These are phyloP conservation scores for Goniozus legneri DNA, from an alignment of 1,140 invertebrate species.

Conservation along the genomic window DNA sequence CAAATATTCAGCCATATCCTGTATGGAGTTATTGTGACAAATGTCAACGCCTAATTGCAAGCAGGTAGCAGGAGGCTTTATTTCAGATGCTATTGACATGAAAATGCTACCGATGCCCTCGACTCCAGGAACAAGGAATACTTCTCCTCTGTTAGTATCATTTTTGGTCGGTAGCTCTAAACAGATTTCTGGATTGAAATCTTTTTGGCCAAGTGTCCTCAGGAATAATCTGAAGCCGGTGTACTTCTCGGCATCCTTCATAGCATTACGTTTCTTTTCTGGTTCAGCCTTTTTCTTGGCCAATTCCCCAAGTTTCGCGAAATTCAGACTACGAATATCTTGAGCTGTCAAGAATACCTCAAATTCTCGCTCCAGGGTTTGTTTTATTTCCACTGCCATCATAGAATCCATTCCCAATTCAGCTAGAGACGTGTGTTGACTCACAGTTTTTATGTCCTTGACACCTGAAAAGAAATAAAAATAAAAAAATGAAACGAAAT, in stretches of 20 bases:
- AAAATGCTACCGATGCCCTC: constrained; percentile 60
- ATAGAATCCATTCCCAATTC: constrained; percentile 81
- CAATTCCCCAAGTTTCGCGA: constrained; percentile 57
- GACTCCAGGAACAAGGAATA: constrained; percentile 69
- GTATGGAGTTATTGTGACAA: constrained; percentile 18
- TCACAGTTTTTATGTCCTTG: constrained; percentile 57
- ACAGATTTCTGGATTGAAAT: constrained; percentile 24
- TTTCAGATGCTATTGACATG: constrained; percentile 47
- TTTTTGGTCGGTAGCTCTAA: constrained; percentile 36
- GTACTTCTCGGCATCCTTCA: constrained; percentile 6
- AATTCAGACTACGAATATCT: constrained; percentile 64
- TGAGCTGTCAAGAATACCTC: constrained; percentile 67
- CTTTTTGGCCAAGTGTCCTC: constrained; percentile 30
- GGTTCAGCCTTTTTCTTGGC: constrained; percentile 24
- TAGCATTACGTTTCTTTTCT: constrained; percentile 4
- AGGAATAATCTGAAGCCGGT: constrained; percentile 43
- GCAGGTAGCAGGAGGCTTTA: constrained; percentile 59
- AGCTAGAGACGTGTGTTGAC: constrained; percentile 62
- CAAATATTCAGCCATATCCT: constrained; percentile 39
- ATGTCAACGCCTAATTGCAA: constrained; percentile 54
- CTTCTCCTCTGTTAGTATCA: constrained; percentile 29
- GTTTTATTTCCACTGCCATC: constrained; percentile 80
- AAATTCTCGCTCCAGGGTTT: constrained; percentile 71
- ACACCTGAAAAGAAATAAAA: constrained; percentile 31
- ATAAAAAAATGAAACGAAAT: not conserved